Evolutionary conservation across 64 coral and sea anemone genomes (phyloP), one percentile per base, ranked within the genome.

Genomic region (Orbicella faveolata): DNA sequence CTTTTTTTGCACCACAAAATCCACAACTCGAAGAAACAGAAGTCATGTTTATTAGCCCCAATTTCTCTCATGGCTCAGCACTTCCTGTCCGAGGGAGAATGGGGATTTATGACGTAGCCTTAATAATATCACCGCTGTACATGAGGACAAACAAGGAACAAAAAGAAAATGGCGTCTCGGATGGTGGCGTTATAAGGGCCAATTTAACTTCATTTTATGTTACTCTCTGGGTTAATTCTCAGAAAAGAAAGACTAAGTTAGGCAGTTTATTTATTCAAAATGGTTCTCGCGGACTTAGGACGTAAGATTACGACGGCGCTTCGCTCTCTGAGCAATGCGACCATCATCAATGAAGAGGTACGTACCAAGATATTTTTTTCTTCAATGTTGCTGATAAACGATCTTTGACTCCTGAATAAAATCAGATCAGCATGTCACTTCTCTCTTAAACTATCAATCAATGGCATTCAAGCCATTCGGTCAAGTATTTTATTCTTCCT

Each of bases 251-350:
- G 59, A 88, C 36, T 52, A 33, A 44, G 61, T 34, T 65, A 34
- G 15, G 2, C 78, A 80, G 9, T 52, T 52, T 82, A 88, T 87
- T 77, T 72, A 44, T 53, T 83, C 91, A 96, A 88, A 76, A 99
- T 99, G 97, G 97, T 99, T 79, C 93, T 99, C 88, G 97, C 97
- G 23, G 97, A 99, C 36, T 96, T 99, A 96, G 97, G 97, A 80
- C 88, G 97, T 16, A 99, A 96, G 81, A 99, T 99, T 15, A 99
- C 97, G 4, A 95, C 94, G 17, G 97, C 97, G 6, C 92, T 99
- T 73, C 94, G 97, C 61, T 99, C 97, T 19, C 77, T 99, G 66
- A 99, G 97, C 72, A 99, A 99, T 86, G 97, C 97, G 20, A 99
- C 97, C 4, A 78, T 99, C 75, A 99, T 99, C 67, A 99, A 99